Percentiles rank a stretch among this genome's conserved stretches.
phyloP scores from a whole-genome alignment of 2,113 vertebrate genomes.

The Tachysurus vachellii region DNA sequence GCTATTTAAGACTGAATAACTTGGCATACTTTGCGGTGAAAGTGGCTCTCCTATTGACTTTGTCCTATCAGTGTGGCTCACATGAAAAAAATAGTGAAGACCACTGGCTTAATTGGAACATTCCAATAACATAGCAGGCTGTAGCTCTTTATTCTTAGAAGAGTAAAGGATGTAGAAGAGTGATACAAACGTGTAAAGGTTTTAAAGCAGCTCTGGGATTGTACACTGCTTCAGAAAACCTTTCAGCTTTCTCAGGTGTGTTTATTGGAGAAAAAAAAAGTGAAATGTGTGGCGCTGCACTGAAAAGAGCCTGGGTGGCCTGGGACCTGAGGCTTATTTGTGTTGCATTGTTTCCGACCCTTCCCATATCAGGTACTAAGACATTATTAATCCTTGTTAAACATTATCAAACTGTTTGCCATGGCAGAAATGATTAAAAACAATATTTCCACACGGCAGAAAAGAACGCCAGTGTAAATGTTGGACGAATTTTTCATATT shows the following conservation, averaged over 20 bases:
- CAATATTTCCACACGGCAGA: conserved; percentile 29
- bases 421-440: conserved; percentile 37
- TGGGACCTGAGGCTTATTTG: conserved; percentile 27
- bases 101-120: too few relatives aligned
- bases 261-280: neutral
- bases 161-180: neutral
- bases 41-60: too few relatives aligned
- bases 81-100: too few relatives aligned
- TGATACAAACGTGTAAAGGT: too few relatives aligned
- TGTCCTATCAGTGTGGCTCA: too few relatives aligned
- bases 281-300: neutral
- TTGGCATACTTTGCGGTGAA: too few relatives aligned
- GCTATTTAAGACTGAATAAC: too few relatives aligned
- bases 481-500: neutral
- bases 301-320: conserved; percentile 21
- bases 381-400: conserved; percentile 32
- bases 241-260: neutral
- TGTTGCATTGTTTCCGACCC: conserved; percentile 24
- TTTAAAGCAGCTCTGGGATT: neutral
- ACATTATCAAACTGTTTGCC: conserved; percentile 3
- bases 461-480: conserved; percentile 31
- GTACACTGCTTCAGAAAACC: neutral
- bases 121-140: neutral
- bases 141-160: neutral
- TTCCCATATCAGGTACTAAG: conserved; percentile 2